Evolutionary conservation across 2,113 vertebrate species (phyloP), one percentile per base, ranked within the genome.

Genomic region (Oxyruncus cristatus): DNA sequence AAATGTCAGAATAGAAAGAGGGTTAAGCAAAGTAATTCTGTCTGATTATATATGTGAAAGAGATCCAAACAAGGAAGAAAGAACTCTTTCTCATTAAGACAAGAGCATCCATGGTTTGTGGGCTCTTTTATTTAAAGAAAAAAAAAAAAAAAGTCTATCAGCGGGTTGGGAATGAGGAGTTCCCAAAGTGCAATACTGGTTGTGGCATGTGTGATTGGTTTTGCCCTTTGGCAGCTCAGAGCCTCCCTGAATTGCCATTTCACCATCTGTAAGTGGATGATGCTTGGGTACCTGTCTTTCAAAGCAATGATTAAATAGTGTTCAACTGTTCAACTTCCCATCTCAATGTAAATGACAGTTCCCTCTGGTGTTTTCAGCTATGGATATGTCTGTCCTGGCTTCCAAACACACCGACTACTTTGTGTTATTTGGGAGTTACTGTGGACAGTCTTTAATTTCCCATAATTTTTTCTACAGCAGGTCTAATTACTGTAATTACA

Each of bases 401-500:
- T 93, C 44, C 68, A 81, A 52, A 88, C 39, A 65, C 77, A 86
- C 41, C 44, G 24, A 6, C 55, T 73, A 14, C 58, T 89, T 76
- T 65, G 41, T 82, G 41, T 88, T 93, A 83, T 59, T 86, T 77
- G 85, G 63, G 61, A 88, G 85, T 66, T 79, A 12, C 56, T 67
- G 39, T 83, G 82, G 61, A 55, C 59, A 84, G 42, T 86, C 70
- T 70, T 86, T 80, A 35, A 67, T 92, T 94, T 90, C 47, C 91
- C 55, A 53, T 67, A 35, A 1, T 83, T 73, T 82, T 88, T 86
- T 80, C 33, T 71, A n/a, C 18, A 30, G 52, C 33, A 84, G 39
- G 58, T 78, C 44, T 80, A 41, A 93, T 94, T 92, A 68, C 68
- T 39, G 32, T 92, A 80, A 93, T 86, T 86, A 74, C 61, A 79